These are phyloP conservation scores for Euthynnus affinis DNA, from an alignment of 2,797 vertebrate genomes.

Conservation along the genomic window DNA sequence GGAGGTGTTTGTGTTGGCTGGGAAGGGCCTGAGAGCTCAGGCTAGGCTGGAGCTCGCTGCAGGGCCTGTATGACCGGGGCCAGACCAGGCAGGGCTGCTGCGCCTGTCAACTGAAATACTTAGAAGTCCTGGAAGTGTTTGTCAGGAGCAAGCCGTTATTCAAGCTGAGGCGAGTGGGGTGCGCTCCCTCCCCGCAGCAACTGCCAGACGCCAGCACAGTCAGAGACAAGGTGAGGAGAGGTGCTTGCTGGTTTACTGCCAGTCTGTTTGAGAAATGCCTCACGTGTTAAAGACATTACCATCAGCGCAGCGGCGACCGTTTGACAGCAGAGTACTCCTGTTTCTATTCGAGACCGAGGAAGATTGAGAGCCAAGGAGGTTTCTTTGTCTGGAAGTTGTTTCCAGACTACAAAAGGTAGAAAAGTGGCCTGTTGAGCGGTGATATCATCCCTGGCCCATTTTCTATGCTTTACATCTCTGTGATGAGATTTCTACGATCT, in stretches of 20 bases:
- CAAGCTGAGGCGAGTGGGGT: constrained; percentile 43
- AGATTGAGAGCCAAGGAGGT: constrained; percentile 20
- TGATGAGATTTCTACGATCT: constrained; percentile 40
- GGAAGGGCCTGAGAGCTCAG: constrained; percentile 39
- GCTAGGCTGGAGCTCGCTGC: constrained; percentile 27
- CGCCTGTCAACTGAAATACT: constrained; percentile 56
- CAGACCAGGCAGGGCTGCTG: constrained; percentile 48
- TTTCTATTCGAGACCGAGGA: constrained; percentile 32
- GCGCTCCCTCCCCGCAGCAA: constrained; percentile 38
- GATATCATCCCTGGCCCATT: constrained; percentile 37
- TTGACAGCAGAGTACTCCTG: constrained; percentile 52
- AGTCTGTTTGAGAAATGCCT: constrained; percentile 58
- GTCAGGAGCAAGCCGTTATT: constrained; percentile 63
- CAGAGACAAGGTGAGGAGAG: constrained; percentile 70
- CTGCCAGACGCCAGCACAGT: constrained; percentile 58
- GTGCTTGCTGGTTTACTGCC: constrained; percentile 63
- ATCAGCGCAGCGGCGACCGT: constrained; percentile 24
- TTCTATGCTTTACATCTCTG: constrained; percentile 41
- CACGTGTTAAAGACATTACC: constrained; percentile 77
- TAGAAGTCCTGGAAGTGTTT: constrained; percentile 68
- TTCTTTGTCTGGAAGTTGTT: constrained; percentile 57
- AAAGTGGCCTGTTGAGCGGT: constrained; percentile 44
- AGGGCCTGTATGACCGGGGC: constrained; percentile 26
- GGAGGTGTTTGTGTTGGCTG: constrained; percentile 78
- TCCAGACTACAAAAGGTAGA: constrained; percentile 58